Conservation (phyloP, 1,140 invertebrate genomes). For the Platyura marginata region DNA sequence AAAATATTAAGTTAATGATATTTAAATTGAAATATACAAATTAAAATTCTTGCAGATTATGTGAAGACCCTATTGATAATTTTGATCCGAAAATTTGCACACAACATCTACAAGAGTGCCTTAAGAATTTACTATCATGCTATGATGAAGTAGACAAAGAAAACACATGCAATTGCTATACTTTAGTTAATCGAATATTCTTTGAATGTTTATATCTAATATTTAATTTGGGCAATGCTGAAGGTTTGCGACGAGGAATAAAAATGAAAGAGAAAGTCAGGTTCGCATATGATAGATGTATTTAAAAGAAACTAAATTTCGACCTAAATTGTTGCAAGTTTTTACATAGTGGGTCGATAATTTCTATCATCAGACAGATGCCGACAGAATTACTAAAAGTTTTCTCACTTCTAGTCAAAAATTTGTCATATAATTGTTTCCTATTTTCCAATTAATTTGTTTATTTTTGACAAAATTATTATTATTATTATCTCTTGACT, state of each 20-base stretch:
- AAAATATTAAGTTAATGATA: conserved; percentile 2
- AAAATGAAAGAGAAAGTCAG: neutral
- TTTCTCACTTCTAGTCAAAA: neutral
- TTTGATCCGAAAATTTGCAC: conserved; percentile 38
- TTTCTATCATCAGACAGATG: neutral
- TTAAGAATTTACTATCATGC: conserved; percentile 31
- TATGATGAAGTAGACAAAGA: conserved; percentile 29
- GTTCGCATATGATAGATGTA: neutral
- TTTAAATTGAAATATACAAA: conserved; percentile 3
- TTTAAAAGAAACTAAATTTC: neutral
- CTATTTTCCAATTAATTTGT: too few species aligned
- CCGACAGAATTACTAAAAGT: neutral
- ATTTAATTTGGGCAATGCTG: conserved; percentile 28
- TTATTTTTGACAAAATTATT: too few species aligned
- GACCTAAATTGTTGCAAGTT: neutral
- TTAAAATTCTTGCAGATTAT: conserved; percentile 22
- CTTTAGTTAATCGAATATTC: conserved; percentile 9
- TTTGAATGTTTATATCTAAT: conserved; percentile 34
- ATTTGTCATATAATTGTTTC: neutral
- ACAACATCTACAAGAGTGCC: conserved; percentile 36
- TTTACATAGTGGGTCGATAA: neutral
- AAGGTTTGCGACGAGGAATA: conserved; percentile 26
- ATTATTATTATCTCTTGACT: too few species aligned
- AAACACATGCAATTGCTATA: conserved; percentile 3
- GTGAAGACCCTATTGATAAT: conserved; percentile 23